Evolutionary conservation across 2,113 vertebrate genomes (phyloP), one percentile per base, ranked within the genome.

Genomic region (Polypterus senegalus): DNA sequence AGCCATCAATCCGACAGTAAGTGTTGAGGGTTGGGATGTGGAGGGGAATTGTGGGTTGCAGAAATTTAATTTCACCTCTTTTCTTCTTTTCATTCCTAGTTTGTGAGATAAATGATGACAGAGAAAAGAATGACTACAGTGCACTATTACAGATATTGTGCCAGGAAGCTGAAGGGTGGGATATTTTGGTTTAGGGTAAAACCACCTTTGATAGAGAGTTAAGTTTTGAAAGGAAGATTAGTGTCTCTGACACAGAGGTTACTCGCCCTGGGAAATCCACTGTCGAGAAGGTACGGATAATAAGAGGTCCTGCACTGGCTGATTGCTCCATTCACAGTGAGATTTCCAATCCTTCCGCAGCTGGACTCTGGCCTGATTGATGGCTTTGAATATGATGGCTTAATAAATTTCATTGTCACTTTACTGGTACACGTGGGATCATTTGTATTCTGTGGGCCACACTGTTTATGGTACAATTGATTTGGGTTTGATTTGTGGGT

Each of bases 211-310:
- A 65, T 65, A 55, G 62, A 64, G 73, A 75, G 10, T 47, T 62
- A 69, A 60, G 9, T 61, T 73, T 67, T 63, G 59, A 71, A 73
- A 63, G 62, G 66, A 71, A 69, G 65, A 65, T 73, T 65, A 73
- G 66, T 61, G 51, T 53, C 65, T 69, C 63, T 63, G 63, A 61
- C 51, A 5, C 7, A 60, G 68, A 61, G 61, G 58, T 70, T 59
- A 67, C 54, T 54, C 1, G 3, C 65, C 47, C 48, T 63, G 62
- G 64, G 67, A 67, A 60, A 63, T 57, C 48, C 49, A 56, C 54
- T 55, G 46, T 59, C 2, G 43, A 47, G 64, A 48, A 64, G 49
- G 57, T 44, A 58, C 53, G 7, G 5, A 55, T 52, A 55, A 54
- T 5, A 10, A 61, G 61, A 61, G 61, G 61, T 57, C 57, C 63